A percentile compares a stretch with the other conserved stretches of the same genome.
Evolutionary conservation across 2,113 vertebrate species (phyloP).

Genomic region (Sinocyclocheilus maitianheensis): DNA sequence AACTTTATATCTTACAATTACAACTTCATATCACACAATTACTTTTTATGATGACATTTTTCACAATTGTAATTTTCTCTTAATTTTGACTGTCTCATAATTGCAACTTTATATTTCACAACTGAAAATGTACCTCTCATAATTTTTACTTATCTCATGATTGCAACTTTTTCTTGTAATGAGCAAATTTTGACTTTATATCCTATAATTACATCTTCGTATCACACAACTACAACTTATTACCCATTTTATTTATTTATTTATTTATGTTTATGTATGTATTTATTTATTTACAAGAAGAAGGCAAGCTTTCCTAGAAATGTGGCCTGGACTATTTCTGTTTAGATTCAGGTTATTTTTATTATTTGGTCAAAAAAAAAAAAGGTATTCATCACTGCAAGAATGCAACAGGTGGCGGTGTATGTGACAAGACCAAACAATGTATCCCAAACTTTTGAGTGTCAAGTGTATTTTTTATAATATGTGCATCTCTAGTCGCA

Average conservation of each 20-base stretch:
- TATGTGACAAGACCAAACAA: background rate
- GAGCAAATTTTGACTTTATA: background rate
- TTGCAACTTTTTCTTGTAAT: background rate
- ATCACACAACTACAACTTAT: background rate
- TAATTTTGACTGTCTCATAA: background rate
- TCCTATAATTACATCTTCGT: background rate
- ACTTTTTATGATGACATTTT: no score
- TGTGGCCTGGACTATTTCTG: background rate
- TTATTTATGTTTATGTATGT: no score
- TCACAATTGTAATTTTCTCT: background rate
- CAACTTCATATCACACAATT: no score
- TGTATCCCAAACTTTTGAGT: background rate
- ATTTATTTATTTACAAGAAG: no score
- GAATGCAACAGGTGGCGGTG: background rate
- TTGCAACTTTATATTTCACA: background rate
- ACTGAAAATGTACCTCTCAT: background rate
- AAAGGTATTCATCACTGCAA: background rate
- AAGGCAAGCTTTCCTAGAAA: background rate
- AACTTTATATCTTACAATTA: no score
- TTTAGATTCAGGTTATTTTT: background rate
- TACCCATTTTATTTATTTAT: no score
- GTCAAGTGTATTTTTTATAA: background rate
- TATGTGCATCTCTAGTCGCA: background rate
- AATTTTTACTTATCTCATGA: no score
- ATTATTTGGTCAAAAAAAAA: background rate